Base-by-base conservation (phyloP, 2,113 vertebrate species). In the Myxocyprinus asiaticus region DNA sequence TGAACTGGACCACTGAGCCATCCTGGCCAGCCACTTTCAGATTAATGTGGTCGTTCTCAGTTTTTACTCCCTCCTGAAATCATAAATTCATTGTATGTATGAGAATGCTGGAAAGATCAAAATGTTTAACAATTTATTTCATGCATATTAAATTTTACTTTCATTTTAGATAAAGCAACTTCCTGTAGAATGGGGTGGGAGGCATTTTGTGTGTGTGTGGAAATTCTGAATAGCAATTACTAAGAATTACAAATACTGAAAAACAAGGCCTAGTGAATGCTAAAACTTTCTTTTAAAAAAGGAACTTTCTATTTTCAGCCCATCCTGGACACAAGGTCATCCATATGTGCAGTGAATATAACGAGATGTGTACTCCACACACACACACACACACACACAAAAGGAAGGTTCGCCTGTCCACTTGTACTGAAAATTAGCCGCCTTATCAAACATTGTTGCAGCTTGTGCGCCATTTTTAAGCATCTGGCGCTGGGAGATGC, bases 11-110 rank as follows among this genome's bases (percentile, higher is more conserved):
- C 86, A 97, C 94, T 0, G 97, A 97, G 47, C 97, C 96, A 79
- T 96, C 96, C 87, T 97, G 96, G 8, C 95, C 96, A 0, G 94
- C 95, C 84, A 97, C 96, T 84, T 97, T 99, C 74, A 99, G 93
- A 85, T 96, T 97, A 91, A 98, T 96, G 90, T 95, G 95, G 48
- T 98, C 96, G 0, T 95, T 97, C 91, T 98, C 96, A 0, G 94
- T 96, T 91, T 97, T 95, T 76, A 97, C 96, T 67, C 94, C 93
- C 87, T 96, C 95, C 97, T 95, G 88, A 76, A 62, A 87, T 5
- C 82, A 74, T n/a, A 45, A 45, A 9, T 9, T 7, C 17, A 59
- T 22, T n/a, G 15, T n/a, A 9, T 14, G 4, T 9, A 15, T 44
- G 8, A 64, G 1, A 14, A 4, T 10, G 2, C 2, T 14, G 10